Conservation (phyloP, 2,797 vertebrate genomes). For the Mastacembelus armatus region DNA sequence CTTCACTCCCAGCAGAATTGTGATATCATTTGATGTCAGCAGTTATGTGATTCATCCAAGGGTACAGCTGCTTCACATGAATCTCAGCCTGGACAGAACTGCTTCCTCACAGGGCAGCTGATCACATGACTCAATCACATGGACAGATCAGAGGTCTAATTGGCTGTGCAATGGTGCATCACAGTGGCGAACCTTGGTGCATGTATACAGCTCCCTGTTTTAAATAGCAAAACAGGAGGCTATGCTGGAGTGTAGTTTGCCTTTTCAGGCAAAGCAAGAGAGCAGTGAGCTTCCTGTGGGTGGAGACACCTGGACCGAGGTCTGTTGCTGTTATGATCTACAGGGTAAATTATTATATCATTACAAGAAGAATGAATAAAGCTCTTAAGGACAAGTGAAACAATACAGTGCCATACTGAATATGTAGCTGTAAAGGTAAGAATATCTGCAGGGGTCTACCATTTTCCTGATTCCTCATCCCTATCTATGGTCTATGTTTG, state of each 20-base stretch:
- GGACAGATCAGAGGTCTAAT: constrained; percentile 72
- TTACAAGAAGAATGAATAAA: constrained; percentile 19
- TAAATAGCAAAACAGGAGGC: constrained; percentile 58
- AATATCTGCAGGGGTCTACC: too few species aligned
- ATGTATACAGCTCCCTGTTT: constrained; percentile 46
- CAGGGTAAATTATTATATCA: constrained; percentile 45
- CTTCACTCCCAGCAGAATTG: constrained; percentile 63
- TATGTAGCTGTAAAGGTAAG: constrained; percentile 38
- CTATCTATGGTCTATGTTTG: not conserved
- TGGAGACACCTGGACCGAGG: constrained; percentile 57
- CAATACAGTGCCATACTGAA: constrained; percentile 53
- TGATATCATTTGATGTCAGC: constrained; percentile 69
- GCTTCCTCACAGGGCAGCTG: constrained; percentile 72
- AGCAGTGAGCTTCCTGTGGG: constrained; percentile 45
- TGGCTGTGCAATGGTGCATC: constrained; percentile 61
- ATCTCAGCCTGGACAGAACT: constrained; percentile 77
- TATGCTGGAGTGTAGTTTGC: constrained; percentile 40
- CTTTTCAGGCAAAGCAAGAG: constrained; percentile 39
- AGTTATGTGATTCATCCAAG: constrained; percentile 74
- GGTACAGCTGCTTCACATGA: constrained; percentile 75
- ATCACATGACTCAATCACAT: constrained; percentile 80
- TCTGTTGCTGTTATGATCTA: constrained; percentile 52
- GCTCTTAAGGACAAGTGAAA: constrained; percentile 44
- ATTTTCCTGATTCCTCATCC: constrained; percentile 16
- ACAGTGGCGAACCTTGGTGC: constrained; percentile 51